Base-by-base conservation (phyloP, 2,113 vertebrate genomes). In the Perca flavescens region DNA sequence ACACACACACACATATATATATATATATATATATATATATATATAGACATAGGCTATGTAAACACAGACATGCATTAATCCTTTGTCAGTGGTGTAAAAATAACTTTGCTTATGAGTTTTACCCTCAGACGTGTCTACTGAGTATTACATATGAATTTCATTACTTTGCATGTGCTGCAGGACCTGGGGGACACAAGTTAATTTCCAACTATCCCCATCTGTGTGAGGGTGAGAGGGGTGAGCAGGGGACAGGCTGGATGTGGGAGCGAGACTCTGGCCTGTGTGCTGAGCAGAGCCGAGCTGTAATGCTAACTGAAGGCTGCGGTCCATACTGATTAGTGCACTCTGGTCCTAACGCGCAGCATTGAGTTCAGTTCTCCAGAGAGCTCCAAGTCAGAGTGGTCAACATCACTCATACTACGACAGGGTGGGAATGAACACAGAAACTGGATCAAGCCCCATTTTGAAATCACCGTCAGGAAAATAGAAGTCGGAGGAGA, bases 311-410 rank as follows among this genome's bases (percentile, higher is more conserved):
- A 54, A 60, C 67, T 86, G 83, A 91, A 89, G 15, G 86, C 83
- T 82, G 52, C 73, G 85, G 82, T 83, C 79, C 69, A 89, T 75
- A 91, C 65, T 74, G 89, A 77, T 87, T 82, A 86, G 67, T 79
- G 79, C 61, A 83, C 81, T 84, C 79, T 89, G 83, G 78, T 49
- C 84, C 71, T 54, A 67, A 80, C 46, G 22, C 84, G 58, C 88
- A 91, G 73, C 82, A 67, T 77, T 81, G 70, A 77, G 64, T 56
- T 80, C 31, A 60, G 67, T 72, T 71, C 77, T 86, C 43, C 77
- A 72, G 79, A 79, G 82, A 74, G 87, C 67, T 61, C 53, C 64
- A 7, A 7, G 77, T 71, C 75, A 79, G 56, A 87, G 47, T 52
- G 61, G 78, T 83, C 86, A 89, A 86, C 83, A 88, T 79, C 85